Evolutionary conservation across 2,797 vertebrate genomes (phyloP).

Genomic region (Enteromius unitaeniatus): DNA sequence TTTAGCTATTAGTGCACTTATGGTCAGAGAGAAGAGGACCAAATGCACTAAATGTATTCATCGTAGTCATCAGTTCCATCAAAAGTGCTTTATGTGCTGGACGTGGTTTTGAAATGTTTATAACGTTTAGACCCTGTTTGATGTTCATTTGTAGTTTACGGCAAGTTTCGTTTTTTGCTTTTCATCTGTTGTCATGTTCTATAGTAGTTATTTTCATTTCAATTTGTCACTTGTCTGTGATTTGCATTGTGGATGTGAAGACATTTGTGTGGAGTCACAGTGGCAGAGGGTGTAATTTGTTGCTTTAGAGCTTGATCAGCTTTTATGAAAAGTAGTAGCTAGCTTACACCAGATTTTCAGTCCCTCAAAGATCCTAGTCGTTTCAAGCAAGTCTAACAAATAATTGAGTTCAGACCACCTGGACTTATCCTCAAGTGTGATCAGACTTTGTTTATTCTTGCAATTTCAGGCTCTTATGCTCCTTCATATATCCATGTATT

Average conservation of each 20-base stretch:
- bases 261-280: not conserved
- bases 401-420: not conserved
- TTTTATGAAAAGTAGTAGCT: not conserved
- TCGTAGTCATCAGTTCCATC: not conserved
- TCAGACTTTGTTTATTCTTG: slow-evolving; percentile 7
- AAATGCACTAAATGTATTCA: not conserved
- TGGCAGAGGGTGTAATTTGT: not conserved
- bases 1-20: slow-evolving; percentile 9
- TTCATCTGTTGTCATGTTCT: not conserved
- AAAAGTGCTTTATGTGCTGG: not conserved
- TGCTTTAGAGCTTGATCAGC: not conserved
- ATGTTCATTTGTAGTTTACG: not conserved
- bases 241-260: not conserved
- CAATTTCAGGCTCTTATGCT: slow-evolving; percentile 10
- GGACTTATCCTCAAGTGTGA: not conserved
- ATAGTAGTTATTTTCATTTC: not conserved
- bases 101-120: not conserved
- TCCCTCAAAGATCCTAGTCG: not conserved
- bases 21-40: not conserved
- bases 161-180: not conserved
- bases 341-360: not conserved
- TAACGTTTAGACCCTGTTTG: not conserved
- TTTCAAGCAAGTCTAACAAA: not conserved
- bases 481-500: not conserved
- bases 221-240: not conserved